Percentiles rank a stretch among this genome's conserved stretches.
phyloP scores from a whole-genome alignment of 2,888 invertebrate genomes.

The Meteorus colon region DNA sequence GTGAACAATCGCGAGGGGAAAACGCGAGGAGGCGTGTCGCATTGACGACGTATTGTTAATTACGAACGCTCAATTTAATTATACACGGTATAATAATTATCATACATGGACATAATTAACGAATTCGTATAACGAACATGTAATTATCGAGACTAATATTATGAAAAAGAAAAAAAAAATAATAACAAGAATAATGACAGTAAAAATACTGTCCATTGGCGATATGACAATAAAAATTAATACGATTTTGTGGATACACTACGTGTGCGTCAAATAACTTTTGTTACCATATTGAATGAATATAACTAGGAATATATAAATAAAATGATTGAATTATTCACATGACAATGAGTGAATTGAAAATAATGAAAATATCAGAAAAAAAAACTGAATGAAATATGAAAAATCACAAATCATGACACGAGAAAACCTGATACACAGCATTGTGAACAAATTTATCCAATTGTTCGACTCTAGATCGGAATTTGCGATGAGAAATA shows the following conservation, averaged over 20 bases:
- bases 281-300: not conserved
- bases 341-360: not conserved
- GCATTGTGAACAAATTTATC: slow-evolving; percentile 20
- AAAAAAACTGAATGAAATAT: slow-evolving; percentile 4
- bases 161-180: not conserved
- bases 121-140: slow-evolving; percentile 27
- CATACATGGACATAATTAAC: slow-evolving; percentile 44
- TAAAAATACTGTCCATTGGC: too few species aligned
- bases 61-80: slow-evolving; percentile 46
- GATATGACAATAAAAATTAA: not conserved
- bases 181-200: not conserved
- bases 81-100: slow-evolving; percentile 45
- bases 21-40: slow-evolving; percentile 33
- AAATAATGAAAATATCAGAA: not conserved
- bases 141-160: slow-evolving; percentile 32
- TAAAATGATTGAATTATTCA: slow-evolving; percentile 4
- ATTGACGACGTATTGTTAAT: slow-evolving; percentile 44
- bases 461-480: slow-evolving; percentile 16
- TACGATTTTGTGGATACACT: not conserved
- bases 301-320: not conserved
- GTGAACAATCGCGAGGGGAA: slow-evolving; percentile 3
- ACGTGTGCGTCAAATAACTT: not conserved
- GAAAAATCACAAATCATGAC: slow-evolving; percentile 7
- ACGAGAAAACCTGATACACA: slow-evolving; percentile 8
- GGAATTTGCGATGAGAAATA: not conserved